Base-by-base conservation (phyloP, 2,797 vertebrate genomes). In the Pteropus rufus region DNA sequence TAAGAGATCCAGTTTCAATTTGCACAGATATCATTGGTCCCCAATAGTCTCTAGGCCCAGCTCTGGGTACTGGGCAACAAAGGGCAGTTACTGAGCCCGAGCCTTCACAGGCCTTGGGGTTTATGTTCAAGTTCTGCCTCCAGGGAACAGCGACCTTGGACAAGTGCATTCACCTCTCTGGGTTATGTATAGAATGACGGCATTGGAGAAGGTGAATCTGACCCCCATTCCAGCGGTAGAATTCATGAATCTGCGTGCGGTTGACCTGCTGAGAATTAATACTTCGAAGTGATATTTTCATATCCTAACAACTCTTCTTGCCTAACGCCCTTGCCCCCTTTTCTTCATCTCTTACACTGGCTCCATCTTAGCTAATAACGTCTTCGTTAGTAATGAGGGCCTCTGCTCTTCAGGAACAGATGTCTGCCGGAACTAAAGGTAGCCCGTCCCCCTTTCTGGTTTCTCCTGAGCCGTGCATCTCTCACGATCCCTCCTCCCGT, bases 351-450 rank as follows among this genome's bases (percentile, higher is more conserved):
- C 80, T 82, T 52, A 44, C 9, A 31, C 84, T 70, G 65, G 83
- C 95, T 95, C 72, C 58, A 49, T 88, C 72, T 93, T 75, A 39
- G 72, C 80, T 96, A 88, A 72, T 85, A 29, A 70, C 69, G 36
- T 67, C 81, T 75, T 52, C 75, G 24, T 44, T 31, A 75, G 56
- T 39, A 77, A 82, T 56, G 12, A 88, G 23, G 41, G 82, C 69
- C 72, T n/a, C 1, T 65, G 76, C 16, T 75, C 67, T 94, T 92
- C 31, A 12, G 0, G 49, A 64, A 73, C 46, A 62, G 39, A 34
- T 36, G 3, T 52, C 92, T 93, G 34, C 87, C 80, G 19, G 58
- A 73, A 49, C 52, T 36, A 75, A 21, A 89, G n/a, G 46, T 23
- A n/a, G 52, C 9, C 76, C 60, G 0, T 64, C 76, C 31, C 10